phyloP scores from a whole-genome alignment of 2,888 invertebrate species.

The Bugula neritina region DNA sequence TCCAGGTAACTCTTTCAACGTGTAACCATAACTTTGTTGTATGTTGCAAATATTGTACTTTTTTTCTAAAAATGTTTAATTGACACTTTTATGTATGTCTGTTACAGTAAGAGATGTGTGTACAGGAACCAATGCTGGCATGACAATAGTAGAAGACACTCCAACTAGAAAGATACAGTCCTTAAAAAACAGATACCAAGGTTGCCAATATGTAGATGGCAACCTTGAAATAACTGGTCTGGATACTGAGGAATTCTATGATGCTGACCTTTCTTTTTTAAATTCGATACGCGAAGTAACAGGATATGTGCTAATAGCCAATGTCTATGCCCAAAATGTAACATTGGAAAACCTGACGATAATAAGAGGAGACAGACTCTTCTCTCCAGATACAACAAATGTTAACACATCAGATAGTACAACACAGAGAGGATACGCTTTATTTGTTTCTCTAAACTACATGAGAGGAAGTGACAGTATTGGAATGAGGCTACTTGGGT shows the following conservation, averaged over 20 bases:
- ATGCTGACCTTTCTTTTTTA: slow-evolving; percentile 78
- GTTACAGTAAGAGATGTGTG: slow-evolving; percentile 24
- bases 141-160: slow-evolving; percentile 16
- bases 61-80: not conserved
- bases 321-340: slow-evolving; percentile 77
- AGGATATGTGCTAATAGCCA: slow-evolving; percentile 89
- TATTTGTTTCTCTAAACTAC: slow-evolving; percentile 45
- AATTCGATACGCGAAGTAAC: slow-evolving; percentile 86
- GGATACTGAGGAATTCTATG: slow-evolving; percentile 56
- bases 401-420: not conserved
- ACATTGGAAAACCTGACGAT: slow-evolving; percentile 83
- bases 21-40: not conserved
- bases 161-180: not conserved
- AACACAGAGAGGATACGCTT: slow-evolving; percentile 36
- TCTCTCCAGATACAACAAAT: slow-evolving; percentile 59
- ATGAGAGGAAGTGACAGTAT: slow-evolving; percentile 7
- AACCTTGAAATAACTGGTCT: slow-evolving; percentile 96
- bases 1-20: not conserved
- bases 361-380: slow-evolving; percentile 83
- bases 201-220: slow-evolving; percentile 96
- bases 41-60: not conserved
- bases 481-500: slow-evolving; percentile 15
- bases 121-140: slow-evolving; percentile 11
- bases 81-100: not conserved
- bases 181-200: slow-evolving; percentile 67